phyloP scores from a whole-genome alignment of 2,888 invertebrate species.

The Spialia ferax region DNA sequence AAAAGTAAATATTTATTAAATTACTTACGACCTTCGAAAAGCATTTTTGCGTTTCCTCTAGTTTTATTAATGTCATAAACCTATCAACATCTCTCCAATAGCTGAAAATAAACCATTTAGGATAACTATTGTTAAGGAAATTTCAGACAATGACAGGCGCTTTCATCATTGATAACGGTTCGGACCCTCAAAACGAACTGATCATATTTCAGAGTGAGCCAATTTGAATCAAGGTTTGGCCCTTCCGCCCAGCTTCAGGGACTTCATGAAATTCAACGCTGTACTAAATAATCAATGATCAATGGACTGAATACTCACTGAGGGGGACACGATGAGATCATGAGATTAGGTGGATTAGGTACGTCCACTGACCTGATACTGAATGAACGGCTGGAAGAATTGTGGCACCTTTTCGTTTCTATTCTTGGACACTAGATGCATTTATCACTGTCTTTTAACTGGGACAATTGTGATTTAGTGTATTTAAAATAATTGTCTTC shows the following conservation, averaged over 20 bases:
- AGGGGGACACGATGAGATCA: background rate
- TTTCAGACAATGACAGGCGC: too few species aligned
- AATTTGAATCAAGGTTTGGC: background rate
- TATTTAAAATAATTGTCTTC: too few species aligned
- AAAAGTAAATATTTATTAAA: too few species aligned
- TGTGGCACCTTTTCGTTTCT: background rate
- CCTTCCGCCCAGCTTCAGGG: background rate
- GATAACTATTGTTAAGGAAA: too few species aligned
- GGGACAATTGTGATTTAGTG: background rate
- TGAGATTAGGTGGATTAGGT: conserved; percentile 9
- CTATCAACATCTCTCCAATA: too few species aligned
- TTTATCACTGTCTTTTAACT: conserved; percentile 1
- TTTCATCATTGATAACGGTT: background rate
- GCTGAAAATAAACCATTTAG: too few species aligned
- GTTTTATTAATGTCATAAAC: too few species aligned
- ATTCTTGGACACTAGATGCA: background rate
- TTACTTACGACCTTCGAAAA: too few species aligned
- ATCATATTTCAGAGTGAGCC: background rate
- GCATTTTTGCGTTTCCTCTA: too few species aligned
- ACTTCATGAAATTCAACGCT: background rate
- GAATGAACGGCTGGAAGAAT: conserved; percentile 12
- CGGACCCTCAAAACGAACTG: background rate
- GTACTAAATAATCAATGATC: conserved; percentile 8
- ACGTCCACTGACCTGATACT: conserved; percentile 13
- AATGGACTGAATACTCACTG: conserved; percentile 14